Percentiles rank a stretch among this genome's conserved stretches.
phyloP scores from a whole-genome alignment of 92 coral and sea anemone species.

The Pocillopora grandis region DNA sequence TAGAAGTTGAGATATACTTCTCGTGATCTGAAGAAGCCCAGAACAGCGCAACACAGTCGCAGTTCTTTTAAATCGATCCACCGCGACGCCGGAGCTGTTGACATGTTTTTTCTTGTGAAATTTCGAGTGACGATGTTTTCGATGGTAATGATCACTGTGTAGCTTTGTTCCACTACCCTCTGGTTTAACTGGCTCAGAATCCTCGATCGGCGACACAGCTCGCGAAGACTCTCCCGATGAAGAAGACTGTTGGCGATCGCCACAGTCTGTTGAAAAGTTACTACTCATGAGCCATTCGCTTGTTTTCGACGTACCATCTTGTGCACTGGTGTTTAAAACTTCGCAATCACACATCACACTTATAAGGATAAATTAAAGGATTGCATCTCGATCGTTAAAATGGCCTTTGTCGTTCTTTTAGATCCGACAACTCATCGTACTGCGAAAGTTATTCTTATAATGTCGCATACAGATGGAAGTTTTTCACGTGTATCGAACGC shows the following conservation, averaged over 20 bases:
- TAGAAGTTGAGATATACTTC: slow-evolving; percentile 76
- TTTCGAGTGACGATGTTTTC: slow-evolving; percentile 4
- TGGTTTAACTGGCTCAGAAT: background rate
- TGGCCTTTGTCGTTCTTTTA: too few species aligned
- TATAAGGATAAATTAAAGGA: background rate
- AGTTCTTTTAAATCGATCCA: slow-evolving; percentile 73
- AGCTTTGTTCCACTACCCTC: background rate
- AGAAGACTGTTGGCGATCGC: slow-evolving; percentile 16
- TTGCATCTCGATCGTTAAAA: too few species aligned
- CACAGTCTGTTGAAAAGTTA: slow-evolving; percentile 6
- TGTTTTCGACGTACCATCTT: slow-evolving; percentile 34
- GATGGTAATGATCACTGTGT: slow-evolving; percentile 30
- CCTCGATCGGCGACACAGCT: background rate
- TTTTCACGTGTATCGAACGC: background rate
- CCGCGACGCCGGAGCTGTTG: background rate
- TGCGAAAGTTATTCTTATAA: too few species aligned
- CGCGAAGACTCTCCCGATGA: slow-evolving; percentile 16
- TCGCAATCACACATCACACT: slow-evolving; percentile 34
- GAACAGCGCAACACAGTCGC: slow-evolving; percentile 74
- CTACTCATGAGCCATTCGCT: slow-evolving; percentile 28
- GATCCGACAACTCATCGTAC: too few species aligned
- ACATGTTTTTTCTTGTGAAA: slow-evolving; percentile 20
- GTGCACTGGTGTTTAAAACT: slow-evolving; percentile 12
- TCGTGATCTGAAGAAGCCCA: slow-evolving; percentile 80
- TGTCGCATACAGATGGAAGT: too few species aligned